A percentile compares a stretch with the other conserved stretches of the same genome.
These are phyloP conservation scores for Mastacembelus armatus DNA, from an alignment of 2,797 vertebrate genomes.

Conservation along the genomic window DNA sequence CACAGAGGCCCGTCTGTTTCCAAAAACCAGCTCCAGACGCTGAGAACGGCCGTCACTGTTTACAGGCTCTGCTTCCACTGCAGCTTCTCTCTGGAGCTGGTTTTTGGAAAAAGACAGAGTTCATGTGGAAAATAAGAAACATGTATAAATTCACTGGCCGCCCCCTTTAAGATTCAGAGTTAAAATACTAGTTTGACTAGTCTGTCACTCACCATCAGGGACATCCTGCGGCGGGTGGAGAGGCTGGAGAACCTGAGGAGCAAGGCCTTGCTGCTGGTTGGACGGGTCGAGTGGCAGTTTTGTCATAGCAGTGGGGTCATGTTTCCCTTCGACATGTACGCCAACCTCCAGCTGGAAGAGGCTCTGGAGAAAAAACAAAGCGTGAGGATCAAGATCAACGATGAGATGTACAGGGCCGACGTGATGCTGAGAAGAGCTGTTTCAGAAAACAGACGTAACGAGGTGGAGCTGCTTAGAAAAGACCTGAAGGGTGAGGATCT, in stretches of 20 bases:
- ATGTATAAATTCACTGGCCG: no score
- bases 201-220: slow-evolving; percentile 63
- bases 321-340: slow-evolving; percentile 77
- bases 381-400: slow-evolving; percentile 73
- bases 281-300: slow-evolving; percentile 85
- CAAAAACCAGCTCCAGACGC: no score
- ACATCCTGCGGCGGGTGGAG: slow-evolving; percentile 81
- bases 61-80: no score
- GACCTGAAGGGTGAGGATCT: slow-evolving; percentile 70
- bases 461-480: slow-evolving; percentile 64
- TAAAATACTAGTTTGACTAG: accelerated
- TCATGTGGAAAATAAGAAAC: no score
- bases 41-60: no score
- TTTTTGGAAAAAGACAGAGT: no score
- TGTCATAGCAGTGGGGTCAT: accelerated
- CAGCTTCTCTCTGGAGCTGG: no score
- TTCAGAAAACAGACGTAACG: accelerated
- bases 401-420: slow-evolving; percentile 64
- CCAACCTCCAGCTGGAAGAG: slow-evolving; percentile 85
- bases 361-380: slow-evolving; percentile 48
- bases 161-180: no score
- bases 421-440: neutral
- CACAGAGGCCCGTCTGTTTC: no score
- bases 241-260: slow-evolving; percentile 60
- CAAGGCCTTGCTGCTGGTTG: slow-evolving; percentile 74